Evolutionary conservation across 2,888 invertebrate genomes (phyloP).

Genomic region (Rhabditoides inermis): DNA sequence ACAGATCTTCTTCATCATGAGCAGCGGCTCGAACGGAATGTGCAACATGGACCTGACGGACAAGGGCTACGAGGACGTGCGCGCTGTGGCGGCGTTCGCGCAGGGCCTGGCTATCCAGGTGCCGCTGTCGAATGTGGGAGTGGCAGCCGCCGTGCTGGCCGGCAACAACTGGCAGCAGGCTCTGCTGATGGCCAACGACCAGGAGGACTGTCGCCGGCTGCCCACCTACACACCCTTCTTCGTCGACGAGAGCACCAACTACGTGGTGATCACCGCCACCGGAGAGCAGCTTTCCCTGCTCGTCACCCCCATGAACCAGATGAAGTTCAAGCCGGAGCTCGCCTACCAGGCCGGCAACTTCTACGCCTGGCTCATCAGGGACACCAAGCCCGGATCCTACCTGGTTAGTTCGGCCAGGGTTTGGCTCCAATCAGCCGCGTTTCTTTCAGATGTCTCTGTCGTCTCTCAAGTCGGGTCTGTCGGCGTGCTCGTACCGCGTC

Average conservation of each 20-base stretch:
- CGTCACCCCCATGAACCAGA: slow-evolving; percentile 16
- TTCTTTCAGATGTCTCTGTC: slow-evolving; percentile 17
- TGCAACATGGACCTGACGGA: slow-evolving; percentile 23
- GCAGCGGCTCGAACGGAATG: slow-evolving; percentile 14
- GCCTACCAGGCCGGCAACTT: slow-evolving; percentile 18
- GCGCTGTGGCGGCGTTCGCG: slow-evolving; percentile 14
- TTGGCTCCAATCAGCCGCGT: neutral
- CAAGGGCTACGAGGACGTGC: slow-evolving; percentile 10
- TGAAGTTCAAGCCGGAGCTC: slow-evolving; percentile 7
- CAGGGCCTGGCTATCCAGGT: slow-evolving; percentile 11
- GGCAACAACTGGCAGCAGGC: neutral
- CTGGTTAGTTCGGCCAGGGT: slow-evolving; percentile 7
- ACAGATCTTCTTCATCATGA: slow-evolving; percentile 21
- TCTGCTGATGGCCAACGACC: slow-evolving; percentile 24
- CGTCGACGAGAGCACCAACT: slow-evolving; percentile 26
- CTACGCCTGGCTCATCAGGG: slow-evolving; percentile 18
- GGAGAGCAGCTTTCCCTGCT: slow-evolving; percentile 21
- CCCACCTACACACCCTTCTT: slow-evolving; percentile 34
- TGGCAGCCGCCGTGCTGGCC: neutral
- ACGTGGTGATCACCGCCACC: slow-evolving; percentile 18
- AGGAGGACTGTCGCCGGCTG: slow-evolving; percentile 33
- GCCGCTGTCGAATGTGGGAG: no score
- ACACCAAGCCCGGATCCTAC: slow-evolving; percentile 18
- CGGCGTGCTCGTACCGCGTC: slow-evolving; percentile 35
- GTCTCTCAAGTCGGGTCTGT: slow-evolving; percentile 6